Evolutionary conservation across 2,113 vertebrate species (phyloP), one percentile per base, ranked within the genome.

Genomic region (Bubo scandiacus): DNA sequence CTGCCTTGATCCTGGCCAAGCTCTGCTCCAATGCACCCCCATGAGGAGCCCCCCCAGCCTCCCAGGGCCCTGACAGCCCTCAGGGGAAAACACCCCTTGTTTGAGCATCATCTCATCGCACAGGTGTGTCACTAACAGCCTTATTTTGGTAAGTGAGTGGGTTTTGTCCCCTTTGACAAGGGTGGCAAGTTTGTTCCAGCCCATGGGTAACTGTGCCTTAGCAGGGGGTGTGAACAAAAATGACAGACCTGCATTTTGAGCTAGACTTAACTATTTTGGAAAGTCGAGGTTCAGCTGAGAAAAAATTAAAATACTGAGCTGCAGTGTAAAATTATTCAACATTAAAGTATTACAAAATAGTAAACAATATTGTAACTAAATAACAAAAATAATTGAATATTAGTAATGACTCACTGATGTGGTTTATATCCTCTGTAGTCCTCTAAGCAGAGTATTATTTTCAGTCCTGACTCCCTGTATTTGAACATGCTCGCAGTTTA

Each of bases 21-120:
- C 25, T 18, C 30, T 51, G 40, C 40, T 32, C 25, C 2, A 0
- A 9, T 12, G n/a, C 36, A 38, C 9, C 15, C 4, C 17, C n/a
- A 16, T 7, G 25, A 30, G 30, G 25, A 78, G 4, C 43, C 25
- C 7, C 49, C 6, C 6, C 5, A 1, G 20, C 15, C 18, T 30
- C n/a, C 7, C 3, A 15, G 36, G 34, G 19, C 4, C 72, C 40
- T 63, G 5, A 45, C 20, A 82, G 34, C 15, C 42, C 54, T 55
- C 11, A 27, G 25, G 25, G 30, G 47, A 75, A 85, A 88, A 26
- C 40, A 21, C 0, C 11, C 25, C 18, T n/a, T 4, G 2, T 67
- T 7, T 74, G 32, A 77, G 62, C 38, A 6, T 36, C 2, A 0
- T 7, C n/a, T 22, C 2, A 0, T 40, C 2, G 2, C 79, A 62